A percentile compares a stretch with the other conserved stretches of the same genome.
Conservation (phyloP, 2,113 vertebrate species). For the Thamnophis sirtalis region DNA sequence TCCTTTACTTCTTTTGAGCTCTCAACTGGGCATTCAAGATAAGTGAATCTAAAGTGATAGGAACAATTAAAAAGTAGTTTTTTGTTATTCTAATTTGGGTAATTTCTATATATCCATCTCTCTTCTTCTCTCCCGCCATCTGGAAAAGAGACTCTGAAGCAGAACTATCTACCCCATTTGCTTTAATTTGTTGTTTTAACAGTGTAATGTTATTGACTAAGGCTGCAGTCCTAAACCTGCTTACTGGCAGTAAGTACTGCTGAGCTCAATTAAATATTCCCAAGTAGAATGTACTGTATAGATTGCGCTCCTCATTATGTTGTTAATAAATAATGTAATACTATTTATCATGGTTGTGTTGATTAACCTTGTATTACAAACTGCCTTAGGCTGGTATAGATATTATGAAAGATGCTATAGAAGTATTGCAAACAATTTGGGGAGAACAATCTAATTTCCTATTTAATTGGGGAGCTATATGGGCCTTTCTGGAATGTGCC, state of each 20-base stretch:
- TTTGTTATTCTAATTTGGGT: not conserved
- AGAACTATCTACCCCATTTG: not conserved
- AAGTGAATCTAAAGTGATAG: not conserved
- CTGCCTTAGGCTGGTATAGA: not conserved
- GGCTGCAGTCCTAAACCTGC: not conserved
- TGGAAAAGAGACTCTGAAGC: not conserved
- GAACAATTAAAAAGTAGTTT: not conserved
- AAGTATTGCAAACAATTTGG: not conserved
- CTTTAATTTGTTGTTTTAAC: not conserved
- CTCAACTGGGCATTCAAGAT: constrained; percentile 1
- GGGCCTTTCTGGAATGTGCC: not conserved
- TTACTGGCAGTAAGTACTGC: not conserved
- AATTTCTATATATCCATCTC: accelerated
- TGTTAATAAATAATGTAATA: not conserved
- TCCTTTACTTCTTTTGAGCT: constrained; percentile 18
- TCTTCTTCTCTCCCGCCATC: not conserved
- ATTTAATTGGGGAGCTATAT: not conserved
- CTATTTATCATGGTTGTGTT: not conserved
- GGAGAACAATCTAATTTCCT: not conserved
- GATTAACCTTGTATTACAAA: not conserved
- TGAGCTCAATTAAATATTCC: not conserved
- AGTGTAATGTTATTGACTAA: not conserved
- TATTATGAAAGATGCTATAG: not conserved
- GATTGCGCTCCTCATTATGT: not conserved
- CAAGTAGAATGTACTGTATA: not conserved